Evolutionary conservation across 2,888 invertebrate genomes (phyloP).

Genomic region (Piscicola geometra): DNA sequence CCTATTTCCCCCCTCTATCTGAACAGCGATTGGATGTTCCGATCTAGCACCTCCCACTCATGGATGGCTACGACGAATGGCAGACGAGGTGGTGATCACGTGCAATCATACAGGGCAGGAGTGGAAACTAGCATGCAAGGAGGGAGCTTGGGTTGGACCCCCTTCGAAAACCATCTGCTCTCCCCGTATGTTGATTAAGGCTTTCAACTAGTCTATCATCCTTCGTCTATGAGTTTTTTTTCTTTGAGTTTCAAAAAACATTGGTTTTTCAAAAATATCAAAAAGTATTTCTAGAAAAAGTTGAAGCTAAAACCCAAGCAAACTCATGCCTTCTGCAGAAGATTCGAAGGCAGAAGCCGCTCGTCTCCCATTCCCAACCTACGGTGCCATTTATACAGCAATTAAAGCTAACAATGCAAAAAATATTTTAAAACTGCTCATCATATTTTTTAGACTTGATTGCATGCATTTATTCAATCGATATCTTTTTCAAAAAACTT

Average conservation of each 20-base stretch:
- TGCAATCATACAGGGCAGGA: constrained; percentile 31
- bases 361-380: constrained; percentile 30
- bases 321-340: not conserved
- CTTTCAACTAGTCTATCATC: not conserved
- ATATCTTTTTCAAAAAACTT: too few species aligned
- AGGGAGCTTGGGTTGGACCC: constrained; percentile 28
- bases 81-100: constrained; percentile 29
- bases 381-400: constrained; percentile 16
- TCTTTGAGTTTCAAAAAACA: not conserved
- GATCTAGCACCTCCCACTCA: constrained; percentile 30
- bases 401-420: too few species aligned
- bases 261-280: not conserved
- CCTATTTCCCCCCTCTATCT: too few species aligned
- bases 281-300: not conserved
- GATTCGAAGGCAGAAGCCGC: constrained; percentile 12
- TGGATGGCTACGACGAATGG: constrained; percentile 13
- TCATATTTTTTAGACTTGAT: too few species aligned
- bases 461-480: too few species aligned
- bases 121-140: constrained; percentile 36
- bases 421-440: too few species aligned
- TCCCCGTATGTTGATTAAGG: not conserved
- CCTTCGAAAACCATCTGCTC: not conserved
- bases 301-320: too few species aligned
- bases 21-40: constrained; percentile 32
- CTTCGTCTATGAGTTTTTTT: not conserved